A percentile compares a stretch with the other conserved stretches of the same genome.
These are phyloP conservation scores for Balanococcus diminutus DNA, from an alignment of 2,888 invertebrate genomes.

Conservation along the genomic window DNA sequence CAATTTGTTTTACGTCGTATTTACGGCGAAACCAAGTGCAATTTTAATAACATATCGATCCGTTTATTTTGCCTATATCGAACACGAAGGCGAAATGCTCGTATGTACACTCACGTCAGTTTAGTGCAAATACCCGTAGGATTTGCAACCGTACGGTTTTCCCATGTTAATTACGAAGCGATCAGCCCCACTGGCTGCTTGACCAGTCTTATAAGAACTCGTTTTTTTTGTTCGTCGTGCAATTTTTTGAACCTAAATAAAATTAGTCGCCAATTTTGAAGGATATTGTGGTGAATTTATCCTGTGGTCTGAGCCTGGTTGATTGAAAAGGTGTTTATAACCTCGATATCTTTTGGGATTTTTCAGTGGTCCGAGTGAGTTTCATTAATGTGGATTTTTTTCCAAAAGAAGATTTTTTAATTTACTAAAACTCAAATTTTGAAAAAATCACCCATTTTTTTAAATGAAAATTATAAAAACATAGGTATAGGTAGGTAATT, in stretches of 20 bases:
- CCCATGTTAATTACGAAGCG: not conserved
- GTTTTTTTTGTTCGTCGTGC: not conserved
- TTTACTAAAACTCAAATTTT: too few species aligned
- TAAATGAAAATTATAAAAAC: too few species aligned
- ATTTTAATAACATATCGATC: conserved; percentile 44
- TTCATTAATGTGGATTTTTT: not conserved
- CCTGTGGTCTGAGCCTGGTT: not conserved
- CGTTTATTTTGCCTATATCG: conserved; percentile 16
- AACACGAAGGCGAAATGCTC: conserved; percentile 1
- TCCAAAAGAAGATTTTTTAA: too few species aligned
- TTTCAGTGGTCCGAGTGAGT: not conserved
- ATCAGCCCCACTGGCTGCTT: not conserved
- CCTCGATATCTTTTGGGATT: not conserved
- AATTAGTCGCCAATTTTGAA: not conserved
- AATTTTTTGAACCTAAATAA: not conserved
- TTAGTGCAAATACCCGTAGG: conserved; percentile 24
- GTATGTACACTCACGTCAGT: not conserved
- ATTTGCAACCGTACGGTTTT: not conserved
- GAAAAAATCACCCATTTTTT: too few species aligned
- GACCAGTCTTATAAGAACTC: not conserved
- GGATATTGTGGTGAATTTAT: not conserved
- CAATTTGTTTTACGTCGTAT: not conserved
- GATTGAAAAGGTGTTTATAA: conserved; percentile 4
- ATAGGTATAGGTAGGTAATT: too few species aligned
- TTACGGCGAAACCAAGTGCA: conserved; percentile 29